Conservation (phyloP, 2,113 vertebrate genomes). For the Gracilinanus agilis region DNA sequence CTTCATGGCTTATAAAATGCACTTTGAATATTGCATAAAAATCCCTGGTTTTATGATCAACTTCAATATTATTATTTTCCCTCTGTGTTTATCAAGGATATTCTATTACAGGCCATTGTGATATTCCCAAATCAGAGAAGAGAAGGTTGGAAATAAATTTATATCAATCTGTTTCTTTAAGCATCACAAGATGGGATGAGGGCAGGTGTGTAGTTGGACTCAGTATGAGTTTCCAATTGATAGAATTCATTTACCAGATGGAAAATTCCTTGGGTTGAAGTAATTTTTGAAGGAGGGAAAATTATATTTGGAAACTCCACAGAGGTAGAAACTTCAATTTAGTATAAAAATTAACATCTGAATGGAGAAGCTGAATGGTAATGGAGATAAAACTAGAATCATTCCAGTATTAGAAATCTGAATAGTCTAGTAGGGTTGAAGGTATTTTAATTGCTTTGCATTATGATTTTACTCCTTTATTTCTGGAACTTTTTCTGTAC, state of each 20-base stretch:
- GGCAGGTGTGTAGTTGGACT: constrained; percentile 55
- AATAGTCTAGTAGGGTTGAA: neutral
- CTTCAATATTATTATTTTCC: constrained; percentile 7
- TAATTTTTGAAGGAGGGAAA: constrained; percentile 63
- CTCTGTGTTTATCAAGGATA: neutral
- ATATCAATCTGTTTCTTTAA: neutral
- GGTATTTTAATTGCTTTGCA: constrained; percentile 21
- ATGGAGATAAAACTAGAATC: constrained; percentile 60
- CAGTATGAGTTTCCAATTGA: constrained; percentile 74
- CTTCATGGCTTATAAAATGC: neutral
- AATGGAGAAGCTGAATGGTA: constrained; percentile 30
- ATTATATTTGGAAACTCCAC: constrained; percentile 48
- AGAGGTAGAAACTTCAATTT: constrained; percentile 46
- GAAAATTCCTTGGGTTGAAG: constrained; percentile 61
- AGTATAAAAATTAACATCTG: constrained; percentile 58
- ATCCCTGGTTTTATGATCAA: neutral
- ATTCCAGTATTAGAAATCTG: constrained; percentile 30
- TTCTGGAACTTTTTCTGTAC: neutral
- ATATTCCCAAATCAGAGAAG: neutral
- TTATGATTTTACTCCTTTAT: constrained; percentile 24
- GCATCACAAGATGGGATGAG: constrained; percentile 33
- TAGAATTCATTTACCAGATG: constrained; percentile 70
- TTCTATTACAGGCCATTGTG: neutral
- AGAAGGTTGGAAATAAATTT: neutral
- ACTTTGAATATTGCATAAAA: neutral